These are phyloP conservation scores for Conistra vaccinii DNA, from an alignment of 2,888 invertebrate genomes.

Conservation along the genomic window DNA sequence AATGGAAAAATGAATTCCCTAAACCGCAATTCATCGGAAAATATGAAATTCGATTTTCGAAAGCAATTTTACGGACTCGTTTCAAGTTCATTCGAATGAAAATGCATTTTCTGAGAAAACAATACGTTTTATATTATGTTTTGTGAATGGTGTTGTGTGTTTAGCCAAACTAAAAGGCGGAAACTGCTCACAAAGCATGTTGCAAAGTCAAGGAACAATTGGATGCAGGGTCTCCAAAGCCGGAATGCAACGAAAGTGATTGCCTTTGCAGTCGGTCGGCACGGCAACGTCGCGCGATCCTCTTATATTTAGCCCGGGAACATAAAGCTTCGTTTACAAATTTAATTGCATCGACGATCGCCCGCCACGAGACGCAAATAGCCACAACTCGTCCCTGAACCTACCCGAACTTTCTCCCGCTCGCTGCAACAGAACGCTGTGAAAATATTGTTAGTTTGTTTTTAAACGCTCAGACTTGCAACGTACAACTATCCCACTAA, in stretches of 20 bases:
- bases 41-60: slow-evolving; percentile 34
- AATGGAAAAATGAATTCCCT: slow-evolving; percentile 49
- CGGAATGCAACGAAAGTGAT: slow-evolving; percentile 72
- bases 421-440: slow-evolving; percentile 70
- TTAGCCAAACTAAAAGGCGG: slow-evolving; percentile 40
- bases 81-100: slow-evolving; percentile 34
- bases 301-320: slow-evolving; percentile 84
- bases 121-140: slow-evolving; percentile 38
- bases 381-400: slow-evolving; percentile 88
- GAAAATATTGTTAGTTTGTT: slow-evolving; percentile 76
- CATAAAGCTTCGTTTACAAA: slow-evolving; percentile 88
- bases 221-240: slow-evolving; percentile 50
- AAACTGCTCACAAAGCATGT: slow-evolving; percentile 46
- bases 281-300: slow-evolving; percentile 80
- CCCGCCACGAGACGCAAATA: slow-evolving; percentile 88
- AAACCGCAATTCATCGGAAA: slow-evolving; percentile 24
- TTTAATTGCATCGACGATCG: slow-evolving; percentile 90
- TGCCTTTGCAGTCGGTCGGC: slow-evolving; percentile 72
- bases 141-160: slow-evolving; percentile 28
- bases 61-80: slow-evolving; percentile 5
- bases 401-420: slow-evolving; percentile 87
- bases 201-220: slow-evolving; percentile 57
- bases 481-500: slow-evolving; percentile 54
- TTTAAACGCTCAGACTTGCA: slow-evolving; percentile 64
- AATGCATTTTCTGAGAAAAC: slow-evolving; percentile 43